These are phyloP conservation scores for Numenius arquata DNA, from an alignment of 2,113 vertebrate genomes.

Conservation along the genomic window DNA sequence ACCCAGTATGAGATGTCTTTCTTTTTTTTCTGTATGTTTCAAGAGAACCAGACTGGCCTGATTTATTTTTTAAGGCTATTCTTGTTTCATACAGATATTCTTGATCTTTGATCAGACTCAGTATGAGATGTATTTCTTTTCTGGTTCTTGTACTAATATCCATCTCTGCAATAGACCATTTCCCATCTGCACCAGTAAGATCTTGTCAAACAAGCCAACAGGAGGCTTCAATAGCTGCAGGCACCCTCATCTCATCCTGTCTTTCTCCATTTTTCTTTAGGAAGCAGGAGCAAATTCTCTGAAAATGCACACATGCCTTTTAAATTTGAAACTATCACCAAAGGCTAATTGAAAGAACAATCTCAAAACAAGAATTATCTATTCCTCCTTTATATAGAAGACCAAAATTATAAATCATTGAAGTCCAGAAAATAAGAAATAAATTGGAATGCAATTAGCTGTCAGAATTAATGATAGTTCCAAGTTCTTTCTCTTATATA, in stretches of 20 bases:
- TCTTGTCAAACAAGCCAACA: conserved; percentile 7
- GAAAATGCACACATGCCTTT: conserved; percentile 46
- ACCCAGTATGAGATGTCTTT: background rate
- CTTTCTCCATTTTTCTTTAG: conserved; percentile 5
- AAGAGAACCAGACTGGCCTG: background rate
- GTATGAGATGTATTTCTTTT: background rate
- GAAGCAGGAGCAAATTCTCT: conserved; percentile 18
- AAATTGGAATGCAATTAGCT: conserved; percentile 59
- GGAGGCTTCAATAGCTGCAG: background rate
- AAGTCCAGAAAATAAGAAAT: conserved; percentile 34
- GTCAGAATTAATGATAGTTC: conserved; percentile 45
- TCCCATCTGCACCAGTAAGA: background rate
- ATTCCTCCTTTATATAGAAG: conserved; percentile 40
- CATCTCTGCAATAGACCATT: background rate
- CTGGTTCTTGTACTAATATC: background rate
- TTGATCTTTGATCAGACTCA: background rate
- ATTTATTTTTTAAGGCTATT: background rate
- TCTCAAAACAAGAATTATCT: conserved; percentile 48
- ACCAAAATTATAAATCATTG: conserved; percentile 58
- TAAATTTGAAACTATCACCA: conserved; percentile 56
- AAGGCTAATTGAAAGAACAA: conserved; percentile 55
- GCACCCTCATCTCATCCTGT: background rate
- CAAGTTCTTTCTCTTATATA: conserved; percentile 3
- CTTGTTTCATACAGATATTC: background rate
- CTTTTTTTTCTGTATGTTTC: background rate